phyloP scores from a whole-genome alignment of 1,140 invertebrate species.

The Dendrolimus punctatus region DNA sequence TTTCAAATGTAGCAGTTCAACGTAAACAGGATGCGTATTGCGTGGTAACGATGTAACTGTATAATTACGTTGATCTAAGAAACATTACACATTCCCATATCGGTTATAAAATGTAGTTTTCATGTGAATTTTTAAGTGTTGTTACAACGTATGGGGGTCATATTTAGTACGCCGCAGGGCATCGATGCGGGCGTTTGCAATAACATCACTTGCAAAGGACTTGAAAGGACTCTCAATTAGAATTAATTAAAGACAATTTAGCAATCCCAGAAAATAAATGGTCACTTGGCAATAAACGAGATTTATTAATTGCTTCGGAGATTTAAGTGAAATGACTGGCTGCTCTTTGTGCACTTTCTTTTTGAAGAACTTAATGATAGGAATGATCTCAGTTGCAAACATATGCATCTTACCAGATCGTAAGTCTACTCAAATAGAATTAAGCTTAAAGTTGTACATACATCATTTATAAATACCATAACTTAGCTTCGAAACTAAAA shows the following conservation, averaged over 20 bases:
- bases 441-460: too few species aligned
- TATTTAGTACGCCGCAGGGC: slow-evolving; percentile 25
- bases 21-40: slow-evolving; percentile 24
- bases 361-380: too few species aligned
- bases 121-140: slow-evolving; percentile 35
- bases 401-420: too few species aligned
- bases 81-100: slow-evolving; percentile 21
- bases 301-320: slow-evolving; percentile 49
- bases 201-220: slow-evolving; percentile 51
- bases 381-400: too few species aligned
- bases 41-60: too few species aligned
- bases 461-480: too few species aligned
- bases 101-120: slow-evolving; percentile 30
- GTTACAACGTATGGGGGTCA: slow-evolving; percentile 37
- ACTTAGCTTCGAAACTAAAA: too few species aligned
- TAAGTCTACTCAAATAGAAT: too few species aligned
- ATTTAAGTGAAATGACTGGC: slow-evolving; percentile 36
- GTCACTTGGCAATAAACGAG: slow-evolving; percentile 57
- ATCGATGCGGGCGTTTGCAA: slow-evolving; percentile 58
- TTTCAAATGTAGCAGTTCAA: slow-evolving; percentile 15
- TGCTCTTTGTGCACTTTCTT: too few species aligned
- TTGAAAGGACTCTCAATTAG: slow-evolving; percentile 62
- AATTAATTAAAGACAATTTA: slow-evolving; percentile 70
- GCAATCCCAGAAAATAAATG: slow-evolving; percentile 58
- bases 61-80: neutral